Percentiles rank a stretch among this genome's conserved stretches.
These are phyloP conservation scores for Opisthograptis luteolata DNA, from an alignment of 2,888 invertebrate genomes.

Conservation along the genomic window DNA sequence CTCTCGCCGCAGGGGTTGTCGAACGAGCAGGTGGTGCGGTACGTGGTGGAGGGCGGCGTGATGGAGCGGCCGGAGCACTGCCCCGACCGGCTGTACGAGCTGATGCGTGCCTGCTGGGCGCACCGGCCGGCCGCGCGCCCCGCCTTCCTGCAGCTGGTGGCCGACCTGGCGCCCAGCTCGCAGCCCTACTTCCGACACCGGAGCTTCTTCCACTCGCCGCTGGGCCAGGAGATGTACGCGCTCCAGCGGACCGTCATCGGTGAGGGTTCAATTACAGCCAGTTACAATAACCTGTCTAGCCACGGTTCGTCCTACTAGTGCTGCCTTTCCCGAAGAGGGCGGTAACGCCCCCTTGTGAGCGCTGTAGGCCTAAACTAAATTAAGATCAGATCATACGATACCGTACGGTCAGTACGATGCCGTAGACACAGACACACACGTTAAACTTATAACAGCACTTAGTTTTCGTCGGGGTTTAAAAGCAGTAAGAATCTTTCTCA, in stretches of 20 bases:
- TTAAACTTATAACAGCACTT: too few relatives aligned
- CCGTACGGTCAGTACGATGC: too few relatives aligned
- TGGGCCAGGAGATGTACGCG: constrained; percentile 83
- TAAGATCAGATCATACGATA: too few relatives aligned
- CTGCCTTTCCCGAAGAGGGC: too few relatives aligned
- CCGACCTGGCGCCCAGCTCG: constrained; percentile 88
- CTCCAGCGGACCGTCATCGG: constrained; percentile 65
- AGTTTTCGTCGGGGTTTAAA: too few relatives aligned
- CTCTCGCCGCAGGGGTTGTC: constrained; percentile 89
- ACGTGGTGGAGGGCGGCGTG: constrained; percentile 95
- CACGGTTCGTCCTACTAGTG: too few relatives aligned
- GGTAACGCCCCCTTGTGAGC: too few relatives aligned
- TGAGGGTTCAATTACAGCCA: too few relatives aligned
- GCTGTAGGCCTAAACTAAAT: too few relatives aligned
- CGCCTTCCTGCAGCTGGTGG: constrained; percentile 92
- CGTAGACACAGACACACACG: too few relatives aligned
- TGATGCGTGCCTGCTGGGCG: constrained; percentile 97
- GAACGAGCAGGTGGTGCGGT: constrained; percentile 96
- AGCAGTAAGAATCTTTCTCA: too few relatives aligned
- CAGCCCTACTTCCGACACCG: constrained; percentile 84
- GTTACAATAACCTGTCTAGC: too few relatives aligned
- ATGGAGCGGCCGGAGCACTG: constrained; percentile 98
- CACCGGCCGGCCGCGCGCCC: constrained; percentile 92
- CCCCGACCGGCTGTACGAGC: constrained; percentile 93
- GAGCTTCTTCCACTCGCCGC: constrained; percentile 87